Conservation (phyloP, 2,113 vertebrate species). For the Eclectus roratus region DNA sequence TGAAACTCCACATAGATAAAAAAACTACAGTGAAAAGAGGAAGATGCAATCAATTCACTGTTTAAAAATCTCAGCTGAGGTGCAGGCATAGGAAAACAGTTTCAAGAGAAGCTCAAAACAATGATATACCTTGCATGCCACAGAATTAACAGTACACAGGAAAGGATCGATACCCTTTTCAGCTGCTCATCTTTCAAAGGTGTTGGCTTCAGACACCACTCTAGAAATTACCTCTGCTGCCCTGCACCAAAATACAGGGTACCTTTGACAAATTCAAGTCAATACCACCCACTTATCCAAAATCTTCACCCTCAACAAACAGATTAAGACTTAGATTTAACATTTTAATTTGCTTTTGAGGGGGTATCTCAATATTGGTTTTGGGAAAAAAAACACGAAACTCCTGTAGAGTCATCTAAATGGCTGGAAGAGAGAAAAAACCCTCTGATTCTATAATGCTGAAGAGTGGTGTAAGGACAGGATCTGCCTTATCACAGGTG, state of each 20-base stretch:
- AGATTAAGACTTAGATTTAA: not conserved
- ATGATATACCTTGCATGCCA: not conserved
- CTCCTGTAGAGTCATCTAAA: not conserved
- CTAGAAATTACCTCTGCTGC: not conserved
- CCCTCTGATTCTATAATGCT: not conserved
- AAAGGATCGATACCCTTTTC: not conserved
- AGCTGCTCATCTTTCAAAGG: not conserved
- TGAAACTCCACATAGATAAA: not conserved
- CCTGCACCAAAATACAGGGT: not conserved
- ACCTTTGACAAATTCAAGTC: not conserved
- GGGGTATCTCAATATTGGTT: not conserved
- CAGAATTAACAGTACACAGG: accelerated
- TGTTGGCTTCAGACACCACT: not conserved
- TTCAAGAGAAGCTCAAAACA: not conserved
- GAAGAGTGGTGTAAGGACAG: not conserved
- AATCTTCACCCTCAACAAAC: not conserved
- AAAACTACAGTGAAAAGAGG: accelerated
- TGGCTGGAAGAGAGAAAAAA: not conserved
- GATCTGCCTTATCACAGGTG: not conserved
- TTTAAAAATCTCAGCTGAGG: not conserved
- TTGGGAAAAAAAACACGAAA: not conserved
- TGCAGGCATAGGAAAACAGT: not conserved
- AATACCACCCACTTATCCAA: not conserved
- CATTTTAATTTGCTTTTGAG: not conserved
- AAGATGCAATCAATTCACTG: not conserved